phyloP scores from a whole-genome alignment of 2,888 invertebrate species.

The Drosophila tanythrix region DNA sequence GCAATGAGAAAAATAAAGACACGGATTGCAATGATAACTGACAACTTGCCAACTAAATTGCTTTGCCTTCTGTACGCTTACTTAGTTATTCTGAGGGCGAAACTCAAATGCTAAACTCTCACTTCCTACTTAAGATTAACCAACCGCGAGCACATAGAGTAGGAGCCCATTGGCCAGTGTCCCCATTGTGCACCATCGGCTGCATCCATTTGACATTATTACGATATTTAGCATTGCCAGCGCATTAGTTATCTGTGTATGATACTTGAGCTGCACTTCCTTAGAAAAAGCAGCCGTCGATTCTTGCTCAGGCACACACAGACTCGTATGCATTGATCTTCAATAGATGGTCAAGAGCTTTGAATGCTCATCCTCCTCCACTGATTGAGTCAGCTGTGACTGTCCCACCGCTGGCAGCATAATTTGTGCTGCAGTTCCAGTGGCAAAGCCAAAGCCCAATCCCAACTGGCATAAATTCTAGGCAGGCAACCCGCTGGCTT shows the following conservation, averaged over 20 bases:
- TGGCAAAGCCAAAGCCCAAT: slow-evolving; percentile 11
- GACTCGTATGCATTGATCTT: slow-evolving; percentile 25
- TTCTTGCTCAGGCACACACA: background rate
- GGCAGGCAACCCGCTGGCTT: slow-evolving; percentile 72
- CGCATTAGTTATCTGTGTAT: slow-evolving; percentile 63
- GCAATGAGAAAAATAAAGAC: background rate
- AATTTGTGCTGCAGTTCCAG: slow-evolving; percentile 28
- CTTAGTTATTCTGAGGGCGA: background rate
- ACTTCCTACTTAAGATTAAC: slow-evolving; percentile 52
- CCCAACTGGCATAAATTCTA: slow-evolving; percentile 69
- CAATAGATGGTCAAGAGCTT: slow-evolving; percentile 52
- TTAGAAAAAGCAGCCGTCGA: slow-evolving; percentile 12
- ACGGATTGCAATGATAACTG: background rate
- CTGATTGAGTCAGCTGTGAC: slow-evolving; percentile 60
- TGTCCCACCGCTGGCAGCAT: slow-evolving; percentile 38
- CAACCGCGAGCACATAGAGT: slow-evolving; percentile 16
- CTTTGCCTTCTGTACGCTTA: background rate
- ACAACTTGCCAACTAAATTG: slow-evolving; percentile 1
- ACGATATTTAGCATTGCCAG: slow-evolving; percentile 54
- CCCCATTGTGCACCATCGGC: slow-evolving; percentile 38
- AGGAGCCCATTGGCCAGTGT: slow-evolving; percentile 39
- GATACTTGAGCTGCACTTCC: slow-evolving; percentile 56
- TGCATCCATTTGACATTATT: slow-evolving; percentile 68
- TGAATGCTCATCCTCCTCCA: slow-evolving; percentile 40
- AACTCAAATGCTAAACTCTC: slow-evolving; percentile 40